Evolutionary conservation across 2,113 vertebrate species (phyloP).

Genomic region (Regulus satrapa): DNA sequence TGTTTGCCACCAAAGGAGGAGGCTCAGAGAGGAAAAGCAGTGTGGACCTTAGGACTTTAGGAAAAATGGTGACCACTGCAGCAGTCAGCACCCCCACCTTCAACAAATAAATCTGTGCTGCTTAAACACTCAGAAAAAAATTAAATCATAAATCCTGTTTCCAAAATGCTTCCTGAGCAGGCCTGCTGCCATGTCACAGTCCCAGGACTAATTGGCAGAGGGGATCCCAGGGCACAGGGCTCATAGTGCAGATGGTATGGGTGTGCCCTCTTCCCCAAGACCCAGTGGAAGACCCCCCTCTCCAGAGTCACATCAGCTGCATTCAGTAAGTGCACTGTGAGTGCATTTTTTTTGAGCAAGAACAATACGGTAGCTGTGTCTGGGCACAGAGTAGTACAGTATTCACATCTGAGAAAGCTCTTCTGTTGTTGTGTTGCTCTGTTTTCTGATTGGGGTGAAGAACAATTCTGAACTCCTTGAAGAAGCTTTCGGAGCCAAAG

Average conservation of each 20-base stretch:
- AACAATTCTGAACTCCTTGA: not conserved
- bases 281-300: not conserved
- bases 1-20: not conserved
- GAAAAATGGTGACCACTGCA: not conserved
- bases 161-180: not conserved
- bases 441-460: not conserved
- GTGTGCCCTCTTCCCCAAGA: not conserved
- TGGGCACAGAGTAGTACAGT: not conserved
- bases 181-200: fast-evolving
- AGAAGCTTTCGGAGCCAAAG: not conserved
- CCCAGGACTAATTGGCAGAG: not conserved
- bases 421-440: not conserved
- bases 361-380: not conserved
- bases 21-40: not conserved
- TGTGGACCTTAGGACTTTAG: not conserved
- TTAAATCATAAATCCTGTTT: not conserved
- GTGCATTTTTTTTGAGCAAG: not conserved
- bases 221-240: not conserved
- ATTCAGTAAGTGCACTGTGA: not conserved
- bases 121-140: not conserved
- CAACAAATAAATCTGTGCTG: not conserved
- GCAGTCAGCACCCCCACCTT: not conserved
- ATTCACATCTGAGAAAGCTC: not conserved
- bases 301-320: not conserved
- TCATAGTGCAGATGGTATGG: fast-evolving